These are phyloP conservation scores for Spodoptera frugiperda DNA, from an alignment of 1,140 invertebrate genomes.

Conservation along the genomic window DNA sequence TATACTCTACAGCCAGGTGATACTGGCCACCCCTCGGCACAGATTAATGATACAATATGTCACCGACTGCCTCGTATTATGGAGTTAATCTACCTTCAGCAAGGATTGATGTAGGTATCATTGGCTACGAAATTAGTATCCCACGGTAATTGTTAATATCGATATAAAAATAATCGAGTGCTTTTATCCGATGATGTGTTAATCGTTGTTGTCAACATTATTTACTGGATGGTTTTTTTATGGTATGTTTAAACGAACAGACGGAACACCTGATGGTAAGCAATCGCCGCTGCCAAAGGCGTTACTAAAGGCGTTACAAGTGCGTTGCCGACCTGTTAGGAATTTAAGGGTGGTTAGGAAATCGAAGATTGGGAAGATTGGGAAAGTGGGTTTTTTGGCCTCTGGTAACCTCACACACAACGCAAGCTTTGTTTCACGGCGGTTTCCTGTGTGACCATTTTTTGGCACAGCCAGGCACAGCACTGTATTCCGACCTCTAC, in stretches of 20 bases:
- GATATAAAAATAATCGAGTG: conserved; percentile 28
- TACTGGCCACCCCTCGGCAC: conserved; percentile 49
- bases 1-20: conserved; percentile 31
- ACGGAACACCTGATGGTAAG: too few relatives aligned
- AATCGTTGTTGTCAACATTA: not conserved
- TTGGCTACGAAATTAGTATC: conserved; percentile 28
- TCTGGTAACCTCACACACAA: too few relatives aligned
- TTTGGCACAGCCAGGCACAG: not conserved
- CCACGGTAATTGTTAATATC: conserved; percentile 32
- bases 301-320: too few relatives aligned
- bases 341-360: too few relatives aligned
- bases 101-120: conserved; percentile 36
- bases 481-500: too few relatives aligned
- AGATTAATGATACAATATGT: conserved; percentile 61
- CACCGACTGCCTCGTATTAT: conserved; percentile 49
- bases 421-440: too few relatives aligned
- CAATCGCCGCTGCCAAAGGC: too few relatives aligned
- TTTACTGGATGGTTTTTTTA: not conserved
- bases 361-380: too few relatives aligned
- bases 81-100: conserved; percentile 46
- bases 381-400: too few relatives aligned
- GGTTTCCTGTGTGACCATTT: too few relatives aligned
- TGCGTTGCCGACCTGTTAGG: too few relatives aligned
- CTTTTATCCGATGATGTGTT: conserved; percentile 8
- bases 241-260: not conserved